Evolutionary conservation across 37 sponge, comb jelly and placozoan species (phyloP), one percentile per base, ranked within the genome.

Genomic region (Cladorhizidae sp.): DNA sequence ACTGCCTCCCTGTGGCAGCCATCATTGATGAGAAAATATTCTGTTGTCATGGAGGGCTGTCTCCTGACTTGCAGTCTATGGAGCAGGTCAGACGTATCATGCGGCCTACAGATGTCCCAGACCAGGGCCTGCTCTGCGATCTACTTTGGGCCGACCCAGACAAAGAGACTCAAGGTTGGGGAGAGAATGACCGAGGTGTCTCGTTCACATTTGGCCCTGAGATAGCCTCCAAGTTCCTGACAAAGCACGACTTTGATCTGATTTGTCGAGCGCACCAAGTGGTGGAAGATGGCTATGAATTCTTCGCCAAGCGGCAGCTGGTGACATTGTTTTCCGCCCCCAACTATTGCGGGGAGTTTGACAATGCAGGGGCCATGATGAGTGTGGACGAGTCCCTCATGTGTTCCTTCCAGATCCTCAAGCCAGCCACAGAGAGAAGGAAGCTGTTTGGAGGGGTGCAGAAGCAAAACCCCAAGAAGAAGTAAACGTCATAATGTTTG

Each of bases 211-310:
- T 99, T 85, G 99, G 97, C 36, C 85, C 93, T 23, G 99, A 99
- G 61, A 93, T 99, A 65, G 99, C 92, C 42, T 87, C 93, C 67
- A 99, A 99, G 62, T 99, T 94, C 80, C 90, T 99, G 5, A 75
- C 89, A 79, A 87, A 94, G 42, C 96, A 99, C 69, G 99, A 99
- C 61, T 80, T 99, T 58, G 99, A 99, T 51, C 89, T 99, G 40
- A 99, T 99, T 22, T 92, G 94, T 64, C 73, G 99, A 59, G 99
- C 99, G n/a, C 99, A 99, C 71, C 99, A 99, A 86, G 99, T 99
- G 57, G 97, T 96, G 2, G 97, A 96, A 49, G 97, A 96, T 83
- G 97, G 97, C 36, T 96, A 96, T 63, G 97, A 96, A 78, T 96
- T 96, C 77, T 96, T 96, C 89, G 97, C 97, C 63, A 96, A 94